A percentile compares a stretch with the other conserved stretches of the same genome.
These are phyloP conservation scores for Ramphastos sulfuratus DNA, from an alignment of 2,113 vertebrate genomes.

Conservation along the genomic window DNA sequence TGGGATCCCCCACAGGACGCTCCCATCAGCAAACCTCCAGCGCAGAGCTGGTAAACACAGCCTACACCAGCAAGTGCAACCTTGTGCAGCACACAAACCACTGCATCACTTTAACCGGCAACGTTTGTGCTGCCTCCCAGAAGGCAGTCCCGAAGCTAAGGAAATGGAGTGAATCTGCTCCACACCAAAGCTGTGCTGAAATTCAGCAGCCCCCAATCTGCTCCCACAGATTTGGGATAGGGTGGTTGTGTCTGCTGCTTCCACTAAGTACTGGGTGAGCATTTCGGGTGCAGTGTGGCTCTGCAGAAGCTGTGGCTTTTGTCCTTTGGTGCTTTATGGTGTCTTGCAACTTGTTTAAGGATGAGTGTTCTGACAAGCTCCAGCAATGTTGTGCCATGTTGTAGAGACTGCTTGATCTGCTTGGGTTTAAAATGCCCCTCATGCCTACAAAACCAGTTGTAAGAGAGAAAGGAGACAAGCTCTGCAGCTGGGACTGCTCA, in stretches of 20 bases:
- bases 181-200: neutral
- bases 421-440: neutral
- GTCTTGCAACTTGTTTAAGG: neutral
- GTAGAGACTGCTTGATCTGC: neutral
- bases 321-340: neutral
- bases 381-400: neutral
- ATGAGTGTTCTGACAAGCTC: neutral
- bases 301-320: neutral
- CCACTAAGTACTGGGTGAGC: neutral
- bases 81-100: neutral
- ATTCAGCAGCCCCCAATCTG: neutral
- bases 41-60: neutral
- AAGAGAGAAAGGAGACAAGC: neutral
- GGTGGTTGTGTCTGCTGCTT: neutral
- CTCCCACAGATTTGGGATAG: neutral
- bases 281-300: neutral
- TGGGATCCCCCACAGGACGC: neutral
- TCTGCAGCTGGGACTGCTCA: neutral
- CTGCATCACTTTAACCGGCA: neutral
- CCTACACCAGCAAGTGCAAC: neutral
- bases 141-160: neutral
- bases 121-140: neutral
- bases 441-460: neutral
- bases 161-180: neutral
- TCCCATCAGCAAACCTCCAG: neutral